Evolutionary conservation across 2,113 vertebrate species (phyloP).

Genomic region (Nannobrachium achirus): DNA sequence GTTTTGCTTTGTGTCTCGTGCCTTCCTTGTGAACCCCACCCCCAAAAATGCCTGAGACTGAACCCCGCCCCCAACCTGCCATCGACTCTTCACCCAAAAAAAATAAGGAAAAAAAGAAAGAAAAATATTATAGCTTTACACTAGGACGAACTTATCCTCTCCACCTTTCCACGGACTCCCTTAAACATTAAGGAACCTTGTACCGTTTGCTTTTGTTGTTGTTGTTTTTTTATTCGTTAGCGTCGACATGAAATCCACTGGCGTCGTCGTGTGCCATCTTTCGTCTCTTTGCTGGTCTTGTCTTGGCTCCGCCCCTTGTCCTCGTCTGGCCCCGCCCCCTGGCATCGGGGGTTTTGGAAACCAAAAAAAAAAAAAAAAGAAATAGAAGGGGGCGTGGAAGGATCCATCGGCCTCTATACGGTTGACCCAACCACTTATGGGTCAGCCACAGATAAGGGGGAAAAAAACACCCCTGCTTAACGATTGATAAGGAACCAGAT

Average conservation of each 20-base stretch:
- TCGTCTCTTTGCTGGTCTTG: constrained; percentile 84
- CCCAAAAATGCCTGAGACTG: constrained; percentile 59
- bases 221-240: constrained; percentile 33
- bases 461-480: too few relatives aligned
- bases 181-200: constrained; percentile 97
- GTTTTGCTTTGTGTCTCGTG: constrained; percentile 81
- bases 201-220: constrained; percentile 73
- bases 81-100: constrained; percentile 40
- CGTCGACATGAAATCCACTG: constrained; percentile 51
- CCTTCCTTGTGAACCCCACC: constrained; percentile 70
- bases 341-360: too few relatives aligned
- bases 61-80: constrained; percentile 27
- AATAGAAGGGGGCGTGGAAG: neutral
- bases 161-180: constrained; percentile 85
- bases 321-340: too few relatives aligned
- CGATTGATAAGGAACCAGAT: too few relatives aligned
- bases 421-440: too few relatives aligned
- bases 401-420: too few relatives aligned
- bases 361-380: constrained; percentile 15
- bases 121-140: constrained; percentile 62
- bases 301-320: constrained; percentile 63
- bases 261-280: constrained; percentile 69
- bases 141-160: constrained; percentile 33
- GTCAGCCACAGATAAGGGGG: too few relatives aligned
- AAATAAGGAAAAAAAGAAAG: constrained; percentile 32